Evolutionary conservation across 2,113 vertebrate species (phyloP).

Genomic region (Perca fluviatilis): DNA sequence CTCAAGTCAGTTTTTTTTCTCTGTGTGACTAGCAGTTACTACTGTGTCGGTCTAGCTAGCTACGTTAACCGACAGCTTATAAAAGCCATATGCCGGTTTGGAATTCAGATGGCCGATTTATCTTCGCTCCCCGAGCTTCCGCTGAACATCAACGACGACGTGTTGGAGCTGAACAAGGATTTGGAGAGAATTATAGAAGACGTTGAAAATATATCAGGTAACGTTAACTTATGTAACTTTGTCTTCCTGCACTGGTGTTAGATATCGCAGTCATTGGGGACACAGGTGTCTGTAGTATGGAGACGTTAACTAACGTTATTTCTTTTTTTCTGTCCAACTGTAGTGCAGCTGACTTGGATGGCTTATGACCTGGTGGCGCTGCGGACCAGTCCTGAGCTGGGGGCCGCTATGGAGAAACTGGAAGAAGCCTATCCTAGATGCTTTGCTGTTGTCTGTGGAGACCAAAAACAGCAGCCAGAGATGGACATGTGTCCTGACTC

Average conservation of each 20-base stretch:
- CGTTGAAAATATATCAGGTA: constrained; percentile 78
- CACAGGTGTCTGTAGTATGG: background rate
- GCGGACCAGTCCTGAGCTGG: constrained; percentile 84
- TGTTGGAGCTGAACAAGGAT: constrained; percentile 64
- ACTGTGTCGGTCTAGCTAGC: no score
- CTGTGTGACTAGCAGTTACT: background rate
- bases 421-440: constrained; percentile 83
- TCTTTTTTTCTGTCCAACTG: constrained; percentile 24
- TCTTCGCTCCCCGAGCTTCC: background rate
- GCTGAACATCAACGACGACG: constrained; percentile 30
- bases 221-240: background rate
- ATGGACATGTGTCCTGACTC: background rate
- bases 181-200: constrained; percentile 78
- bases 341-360: constrained; percentile 89
- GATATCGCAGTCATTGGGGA: background rate
- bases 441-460: constrained; percentile 83
- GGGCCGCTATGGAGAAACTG: constrained; percentile 77
- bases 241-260: background rate
- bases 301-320: background rate
- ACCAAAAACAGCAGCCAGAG: constrained; percentile 54
- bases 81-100: constrained; percentile 13
- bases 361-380: constrained; percentile 87
- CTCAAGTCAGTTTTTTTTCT: no score
- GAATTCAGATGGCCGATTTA: constrained; percentile 69
- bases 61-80: background rate